Evolutionary conservation across 2,113 vertebrate species (phyloP).

Genomic region (Hyperopisus bebe): DNA sequence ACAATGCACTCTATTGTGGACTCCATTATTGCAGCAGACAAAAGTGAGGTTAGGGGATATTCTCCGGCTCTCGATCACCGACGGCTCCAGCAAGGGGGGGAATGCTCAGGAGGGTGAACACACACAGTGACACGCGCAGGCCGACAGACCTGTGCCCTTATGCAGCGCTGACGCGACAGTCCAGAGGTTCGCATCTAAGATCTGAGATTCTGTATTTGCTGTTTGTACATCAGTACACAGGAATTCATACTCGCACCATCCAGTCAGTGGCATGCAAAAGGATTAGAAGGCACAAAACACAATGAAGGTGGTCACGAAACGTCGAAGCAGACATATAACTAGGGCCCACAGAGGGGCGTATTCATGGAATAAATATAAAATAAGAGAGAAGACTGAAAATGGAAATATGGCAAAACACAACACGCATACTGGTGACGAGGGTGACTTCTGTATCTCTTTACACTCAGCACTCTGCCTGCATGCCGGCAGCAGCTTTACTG

Average conservation of each 20-base stretch:
- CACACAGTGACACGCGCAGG: constrained; percentile 31
- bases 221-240: not conserved
- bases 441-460: not conserved
- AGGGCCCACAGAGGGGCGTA: not conserved
- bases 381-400: not conserved
- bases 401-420: not conserved
- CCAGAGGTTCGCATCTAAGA: not conserved
- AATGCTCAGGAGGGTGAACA: not conserved
- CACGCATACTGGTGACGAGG: not conserved
- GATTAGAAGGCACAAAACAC: not conserved
- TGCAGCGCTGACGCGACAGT: constrained; percentile 9
- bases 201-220: not conserved
- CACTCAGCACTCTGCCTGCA: not conserved
- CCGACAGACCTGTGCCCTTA: constrained; percentile 32
- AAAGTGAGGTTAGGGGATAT: constrained; percentile 71
- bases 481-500: not conserved
- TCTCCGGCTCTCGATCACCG: constrained; percentile 52
- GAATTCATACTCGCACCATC: not conserved
- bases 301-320: not conserved
- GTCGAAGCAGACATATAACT: not conserved
- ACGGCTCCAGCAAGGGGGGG: constrained; percentile 28
- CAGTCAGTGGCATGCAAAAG: not conserved
- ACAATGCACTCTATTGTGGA: constrained; percentile 78
- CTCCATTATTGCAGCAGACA: constrained; percentile 70
- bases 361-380: not conserved